Evolutionary conservation across 2,113 vertebrate species (phyloP).

Genomic region (Hydropotes inermis): DNA sequence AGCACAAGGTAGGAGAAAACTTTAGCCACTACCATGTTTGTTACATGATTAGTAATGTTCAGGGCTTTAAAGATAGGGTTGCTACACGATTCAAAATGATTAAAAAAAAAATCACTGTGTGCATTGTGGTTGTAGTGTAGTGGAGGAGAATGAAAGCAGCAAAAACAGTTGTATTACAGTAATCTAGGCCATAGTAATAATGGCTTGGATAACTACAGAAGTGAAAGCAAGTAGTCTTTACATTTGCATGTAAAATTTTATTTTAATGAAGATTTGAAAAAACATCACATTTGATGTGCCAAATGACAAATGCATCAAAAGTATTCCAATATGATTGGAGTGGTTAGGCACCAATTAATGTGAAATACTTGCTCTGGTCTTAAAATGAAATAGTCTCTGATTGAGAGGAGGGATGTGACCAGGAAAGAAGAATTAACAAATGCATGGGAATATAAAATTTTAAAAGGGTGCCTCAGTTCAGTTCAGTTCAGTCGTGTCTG

Average conservation of each 20-base stretch:
- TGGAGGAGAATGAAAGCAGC: background rate
- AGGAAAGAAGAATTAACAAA: background rate
- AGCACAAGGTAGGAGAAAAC: background rate
- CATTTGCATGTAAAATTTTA: background rate
- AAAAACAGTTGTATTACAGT: background rate
- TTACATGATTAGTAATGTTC: background rate
- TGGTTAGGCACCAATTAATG: background rate
- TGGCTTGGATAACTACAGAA: background rate
- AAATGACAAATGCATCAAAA: background rate
- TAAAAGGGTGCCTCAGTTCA: background rate
- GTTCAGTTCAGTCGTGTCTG: too few relatives aligned
- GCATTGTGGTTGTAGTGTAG: background rate
- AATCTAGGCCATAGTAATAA: background rate
- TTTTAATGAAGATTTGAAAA: background rate
- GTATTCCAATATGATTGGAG: background rate
- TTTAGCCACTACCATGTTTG: background rate
- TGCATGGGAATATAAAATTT: background rate
- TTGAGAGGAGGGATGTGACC: background rate
- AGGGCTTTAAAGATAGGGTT: background rate
- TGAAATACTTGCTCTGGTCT: background rate
- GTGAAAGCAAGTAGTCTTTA: background rate
- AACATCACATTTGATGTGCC: background rate
- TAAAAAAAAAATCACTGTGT: background rate
- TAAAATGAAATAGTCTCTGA: background rate
- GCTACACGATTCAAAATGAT: background rate